phyloP scores from a whole-genome alignment of 1,140 invertebrate species.

The Plectrocnemia conspersa region DNA sequence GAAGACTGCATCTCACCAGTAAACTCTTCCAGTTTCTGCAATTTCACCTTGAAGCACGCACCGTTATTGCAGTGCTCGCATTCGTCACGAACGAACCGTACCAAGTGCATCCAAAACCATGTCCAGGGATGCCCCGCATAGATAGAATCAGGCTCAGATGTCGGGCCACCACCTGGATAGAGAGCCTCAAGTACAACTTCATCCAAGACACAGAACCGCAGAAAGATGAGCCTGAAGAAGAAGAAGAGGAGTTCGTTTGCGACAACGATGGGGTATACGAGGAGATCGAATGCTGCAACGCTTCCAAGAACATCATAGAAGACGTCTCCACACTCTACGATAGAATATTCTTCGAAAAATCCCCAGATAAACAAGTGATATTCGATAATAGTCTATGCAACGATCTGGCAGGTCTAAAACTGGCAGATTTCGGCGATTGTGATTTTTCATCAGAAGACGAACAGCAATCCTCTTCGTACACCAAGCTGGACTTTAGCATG shows the following conservation, averaged over 20 bases:
- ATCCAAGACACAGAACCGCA: background rate
- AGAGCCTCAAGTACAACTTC: constrained; percentile 5
- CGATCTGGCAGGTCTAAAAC: constrained; percentile 13
- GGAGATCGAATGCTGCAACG: background rate
- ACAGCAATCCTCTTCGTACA: background rate
- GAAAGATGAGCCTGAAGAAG: background rate
- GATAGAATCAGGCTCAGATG: constrained; percentile 23
- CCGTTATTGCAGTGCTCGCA: constrained; percentile 4
- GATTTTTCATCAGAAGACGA: background rate
- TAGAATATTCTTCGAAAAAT: constrained; percentile 29
- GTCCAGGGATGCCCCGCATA: constrained; percentile 30
- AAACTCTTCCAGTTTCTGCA: constrained; percentile 12
- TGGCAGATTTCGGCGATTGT: constrained; percentile 16
- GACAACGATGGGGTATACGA: background rate
- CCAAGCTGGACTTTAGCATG: constrained; percentile 22
- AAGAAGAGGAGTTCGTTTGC: background rate
- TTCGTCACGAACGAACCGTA: background rate
- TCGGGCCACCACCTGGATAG: constrained; percentile 31
- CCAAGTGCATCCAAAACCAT: constrained; percentile 2
- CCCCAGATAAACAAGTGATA: constrained; percentile 16
- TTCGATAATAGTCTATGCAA: constrained; percentile 17
- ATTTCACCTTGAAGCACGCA: constrained; percentile 15
- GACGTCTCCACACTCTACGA: constrained; percentile 22
- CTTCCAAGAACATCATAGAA: background rate
- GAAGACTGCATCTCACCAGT: constrained; percentile 2